Conservation (phyloP, 2,797 vertebrate species). For the Pampus argenteus region DNA sequence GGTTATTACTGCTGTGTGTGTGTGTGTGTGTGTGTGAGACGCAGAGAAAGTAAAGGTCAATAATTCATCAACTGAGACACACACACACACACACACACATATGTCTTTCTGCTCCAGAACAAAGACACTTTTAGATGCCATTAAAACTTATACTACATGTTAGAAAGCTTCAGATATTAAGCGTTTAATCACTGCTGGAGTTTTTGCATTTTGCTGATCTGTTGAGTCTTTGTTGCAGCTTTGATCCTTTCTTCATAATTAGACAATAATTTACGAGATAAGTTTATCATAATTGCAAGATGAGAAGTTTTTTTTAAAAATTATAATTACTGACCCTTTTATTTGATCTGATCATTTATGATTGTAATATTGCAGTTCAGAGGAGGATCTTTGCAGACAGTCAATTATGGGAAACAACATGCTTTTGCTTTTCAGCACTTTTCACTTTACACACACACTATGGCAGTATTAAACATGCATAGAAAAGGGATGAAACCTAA, state of each 20-base stretch:
- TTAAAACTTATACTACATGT: too few relatives aligned
- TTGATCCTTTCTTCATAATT: background rate
- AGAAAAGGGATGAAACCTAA: too few relatives aligned
- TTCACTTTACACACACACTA: too few relatives aligned
- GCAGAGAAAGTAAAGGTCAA: constrained; percentile 56
- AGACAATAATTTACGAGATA: background rate
- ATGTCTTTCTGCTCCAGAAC: background rate
- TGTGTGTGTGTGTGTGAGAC: constrained; percentile 19
- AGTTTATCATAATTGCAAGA: background rate
- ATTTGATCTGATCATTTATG: too few relatives aligned
- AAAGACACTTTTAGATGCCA: background rate
- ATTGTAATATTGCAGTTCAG: too few relatives aligned
- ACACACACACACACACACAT: constrained; percentile 1
- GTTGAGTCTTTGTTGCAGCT: background rate
- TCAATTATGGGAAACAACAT: too few relatives aligned
- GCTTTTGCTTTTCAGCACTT: background rate
- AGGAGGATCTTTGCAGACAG: too few relatives aligned
- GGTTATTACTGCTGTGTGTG: constrained; percentile 60
- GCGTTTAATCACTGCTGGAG: background rate
- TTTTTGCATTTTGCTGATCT: background rate
- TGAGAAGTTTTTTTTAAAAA: background rate
- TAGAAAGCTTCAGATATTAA: background rate
- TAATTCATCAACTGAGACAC: constrained; percentile 55
- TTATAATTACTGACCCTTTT: too few relatives aligned
- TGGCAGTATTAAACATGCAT: too few relatives aligned